A percentile compares a stretch with the other conserved stretches of the same genome.
phyloP scores from a whole-genome alignment of 2,113 vertebrate genomes.

The Oryzias celebensis region DNA sequence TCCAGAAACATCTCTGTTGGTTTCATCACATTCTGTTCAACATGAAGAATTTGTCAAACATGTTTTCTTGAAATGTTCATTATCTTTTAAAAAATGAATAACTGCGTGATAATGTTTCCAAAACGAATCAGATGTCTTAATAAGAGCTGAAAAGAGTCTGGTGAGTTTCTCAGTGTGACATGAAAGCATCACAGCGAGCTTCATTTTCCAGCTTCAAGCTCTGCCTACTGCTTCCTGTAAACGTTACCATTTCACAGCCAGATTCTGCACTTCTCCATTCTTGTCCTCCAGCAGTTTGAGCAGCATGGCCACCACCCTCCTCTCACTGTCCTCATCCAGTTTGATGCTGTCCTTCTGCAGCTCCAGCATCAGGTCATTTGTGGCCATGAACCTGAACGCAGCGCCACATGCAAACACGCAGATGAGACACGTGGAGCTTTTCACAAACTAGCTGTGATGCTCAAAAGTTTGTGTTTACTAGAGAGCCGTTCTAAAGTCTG shows the following conservation, averaged over 20 bases:
- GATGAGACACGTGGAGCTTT: too few relatives aligned
- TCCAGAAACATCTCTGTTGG: too few relatives aligned
- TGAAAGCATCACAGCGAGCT: neutral
- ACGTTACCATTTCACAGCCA: constrained; percentile 92
- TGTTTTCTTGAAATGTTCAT: too few relatives aligned
- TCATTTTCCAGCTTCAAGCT: neutral
- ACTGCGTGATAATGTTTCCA: too few relatives aligned
- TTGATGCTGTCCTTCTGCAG: constrained; percentile 96
- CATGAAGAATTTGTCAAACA: too few relatives aligned
- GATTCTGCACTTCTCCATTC: constrained; percentile 95
- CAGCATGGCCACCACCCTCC: constrained; percentile 90
- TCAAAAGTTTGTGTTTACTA: too few relatives aligned
- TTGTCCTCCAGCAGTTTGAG: constrained; percentile 92
- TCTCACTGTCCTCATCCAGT: constrained; percentile 93
- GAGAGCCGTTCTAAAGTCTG: too few relatives aligned
- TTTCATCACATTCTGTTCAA: too few relatives aligned
- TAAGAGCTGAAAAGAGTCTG: too few relatives aligned
- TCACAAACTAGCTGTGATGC: neutral
- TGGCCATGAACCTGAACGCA: constrained; percentile 90
- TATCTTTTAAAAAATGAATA: too few relatives aligned
- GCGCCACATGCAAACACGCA: neutral
- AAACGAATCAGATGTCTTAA: too few relatives aligned
- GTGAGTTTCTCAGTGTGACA: too few relatives aligned
- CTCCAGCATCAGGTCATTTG: constrained; percentile 95
- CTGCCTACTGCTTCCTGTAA: neutral